These are phyloP conservation scores for Petromus typicus DNA, from an alignment of 2,113 vertebrate genomes.

Conservation along the genomic window DNA sequence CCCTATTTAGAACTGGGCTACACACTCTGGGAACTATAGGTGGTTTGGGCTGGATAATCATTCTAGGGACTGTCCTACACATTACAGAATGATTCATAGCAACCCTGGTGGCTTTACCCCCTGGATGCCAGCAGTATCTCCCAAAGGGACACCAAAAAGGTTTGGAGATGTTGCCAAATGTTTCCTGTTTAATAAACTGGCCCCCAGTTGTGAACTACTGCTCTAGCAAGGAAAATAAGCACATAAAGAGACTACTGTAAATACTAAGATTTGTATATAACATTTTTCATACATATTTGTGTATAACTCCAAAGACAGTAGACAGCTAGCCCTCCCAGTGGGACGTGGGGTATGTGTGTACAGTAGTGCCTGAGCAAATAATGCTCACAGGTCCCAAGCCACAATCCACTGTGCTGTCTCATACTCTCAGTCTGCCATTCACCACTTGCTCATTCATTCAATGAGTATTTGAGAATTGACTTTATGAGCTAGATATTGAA, in stretches of 20 bases:
- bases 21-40: background rate
- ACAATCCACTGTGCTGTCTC: background rate
- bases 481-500: background rate
- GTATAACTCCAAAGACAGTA: background rate
- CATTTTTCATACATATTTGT: too few relatives aligned
- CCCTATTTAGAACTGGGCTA: background rate
- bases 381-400: background rate
- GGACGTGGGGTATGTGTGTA: background rate
- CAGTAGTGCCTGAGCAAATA: background rate
- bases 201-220: background rate
- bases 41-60: fast-evolving
- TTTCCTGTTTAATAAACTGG: background rate
- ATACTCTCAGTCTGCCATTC: background rate
- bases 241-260: background rate
- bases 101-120: background rate
- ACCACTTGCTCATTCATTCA: slow-evolving; percentile 16
- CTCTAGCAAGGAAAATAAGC: background rate
- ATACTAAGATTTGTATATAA: background rate
- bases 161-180: background rate
- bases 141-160: background rate
- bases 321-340: too few relatives aligned
- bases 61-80: background rate
- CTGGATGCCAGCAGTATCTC: background rate
- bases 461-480: slow-evolving; percentile 6
- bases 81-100: background rate